Conservation (phyloP, 2,113 vertebrate genomes). For the Plecotus auritus region DNA sequence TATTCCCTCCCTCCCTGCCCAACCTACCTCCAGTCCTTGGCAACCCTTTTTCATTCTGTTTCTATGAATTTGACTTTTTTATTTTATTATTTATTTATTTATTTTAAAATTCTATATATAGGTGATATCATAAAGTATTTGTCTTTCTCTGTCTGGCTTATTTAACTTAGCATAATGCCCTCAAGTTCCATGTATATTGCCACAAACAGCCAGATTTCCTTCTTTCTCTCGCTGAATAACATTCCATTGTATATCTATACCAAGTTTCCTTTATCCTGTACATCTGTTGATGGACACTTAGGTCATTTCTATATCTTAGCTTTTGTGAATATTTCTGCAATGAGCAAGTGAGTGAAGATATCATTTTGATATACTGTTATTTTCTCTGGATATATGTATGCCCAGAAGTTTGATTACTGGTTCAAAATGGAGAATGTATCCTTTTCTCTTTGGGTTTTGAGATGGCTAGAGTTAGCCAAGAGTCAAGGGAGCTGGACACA, state of each 20-base stretch:
- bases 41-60: neutral
- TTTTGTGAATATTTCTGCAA: neutral
- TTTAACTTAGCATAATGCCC: neutral
- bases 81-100: neutral
- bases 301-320: neutral
- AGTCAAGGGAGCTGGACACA: neutral
- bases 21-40: fast-evolving
- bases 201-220: neutral
- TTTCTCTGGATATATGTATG: neutral
- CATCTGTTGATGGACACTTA: neutral
- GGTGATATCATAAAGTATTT: neutral
- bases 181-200: neutral
- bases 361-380: neutral
- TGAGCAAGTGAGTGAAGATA: neutral
- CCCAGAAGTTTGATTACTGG: neutral
- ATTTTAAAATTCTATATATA: neutral
- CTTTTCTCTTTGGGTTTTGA: neutral
- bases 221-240: neutral
- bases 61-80: neutral
- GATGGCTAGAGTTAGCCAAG: neutral
- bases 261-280: neutral
- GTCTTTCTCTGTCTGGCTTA: neutral
- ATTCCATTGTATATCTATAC: neutral
- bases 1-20: neutral
- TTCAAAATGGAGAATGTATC: neutral